Conservation (phyloP, 2,113 vertebrate species). For the Sceloporus undulatus region DNA sequence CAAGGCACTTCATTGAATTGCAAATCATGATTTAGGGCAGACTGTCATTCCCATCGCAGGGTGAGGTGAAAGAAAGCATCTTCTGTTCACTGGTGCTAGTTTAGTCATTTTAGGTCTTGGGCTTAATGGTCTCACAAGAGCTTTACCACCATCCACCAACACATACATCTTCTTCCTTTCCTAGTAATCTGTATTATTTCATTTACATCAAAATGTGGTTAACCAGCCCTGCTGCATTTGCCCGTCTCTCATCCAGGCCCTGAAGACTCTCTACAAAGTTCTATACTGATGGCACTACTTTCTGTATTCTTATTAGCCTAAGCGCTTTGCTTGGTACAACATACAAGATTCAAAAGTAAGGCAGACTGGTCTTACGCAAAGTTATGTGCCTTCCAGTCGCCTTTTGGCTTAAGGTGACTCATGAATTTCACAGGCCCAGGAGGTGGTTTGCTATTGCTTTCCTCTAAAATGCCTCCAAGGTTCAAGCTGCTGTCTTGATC, state of each 20-base stretch:
- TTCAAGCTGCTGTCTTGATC: too few species aligned
- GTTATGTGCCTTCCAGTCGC: too few species aligned
- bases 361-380: too few species aligned
- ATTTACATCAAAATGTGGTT: neutral
- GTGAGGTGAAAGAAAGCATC: neutral
- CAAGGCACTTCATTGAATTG: conserved; percentile 26
- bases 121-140: neutral
- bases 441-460: too few species aligned
- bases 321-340: neutral
- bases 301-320: neutral
- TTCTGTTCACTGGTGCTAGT: neutral
- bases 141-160: neutral
- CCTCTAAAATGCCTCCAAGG: too few species aligned
- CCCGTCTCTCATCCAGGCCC: neutral
- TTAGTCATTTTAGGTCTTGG: conserved; percentile 7
- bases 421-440: too few species aligned
- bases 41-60: neutral
- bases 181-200: neutral
- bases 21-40: conserved; percentile 14
- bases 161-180: neutral
- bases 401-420: too few species aligned
- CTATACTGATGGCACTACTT: neutral
- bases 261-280: neutral
- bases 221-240: neutral
- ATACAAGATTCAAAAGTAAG: neutral